Evolutionary conservation across 2,797 vertebrate genomes (phyloP), one percentile per base, ranked within the genome.

Genomic region (Limnodromus scolopaceus): DNA sequence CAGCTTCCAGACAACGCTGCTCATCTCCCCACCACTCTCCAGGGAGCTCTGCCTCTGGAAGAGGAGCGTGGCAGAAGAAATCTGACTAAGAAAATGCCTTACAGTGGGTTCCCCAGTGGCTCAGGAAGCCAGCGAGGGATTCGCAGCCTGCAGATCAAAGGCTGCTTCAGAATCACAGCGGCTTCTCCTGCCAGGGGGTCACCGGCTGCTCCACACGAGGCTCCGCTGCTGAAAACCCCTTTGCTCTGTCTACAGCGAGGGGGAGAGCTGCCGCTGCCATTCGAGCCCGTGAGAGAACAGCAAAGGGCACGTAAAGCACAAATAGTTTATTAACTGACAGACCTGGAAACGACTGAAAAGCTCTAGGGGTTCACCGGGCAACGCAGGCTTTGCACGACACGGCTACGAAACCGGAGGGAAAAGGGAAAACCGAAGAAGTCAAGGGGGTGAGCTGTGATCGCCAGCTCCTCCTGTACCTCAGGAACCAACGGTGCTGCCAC

Each of bases 301-400:
- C 2, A 1, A 16, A 18, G n/a, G 55, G 43, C 1, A 6, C 1
- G 8, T 2, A 19, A 46, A 38, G 65, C 57, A 58, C 30, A 22
- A 38, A 61, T 5, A 2, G 7, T 54, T 32, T 6, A 30, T 63
- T 32, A 53, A 32, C 34, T 4, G 45, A 25, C 25, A 36, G 41
- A 17, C 24, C 23, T 71, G 72, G 49, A 71, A n/a, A 24, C 43
- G 27, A 22, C 19, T 12, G 28, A 10, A 12, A 23, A 34, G 54
- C 22, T n/a, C 23, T 2, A 17, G 68, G 75, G 75, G 75, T 1
- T 30, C 54, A 15, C 2, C 1, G 2, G 51, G 32, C n/a, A 49
- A 25, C 0, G 2, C 30, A 10, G 25, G 6, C 45, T 41, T 34
- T 7, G 49, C 6, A 3, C 0, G 10, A 28, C 32, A 16, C 0